Evolutionary conservation across 2,888 invertebrate genomes (phyloP), one percentile per base, ranked within the genome.

Genomic region (Sthenelais limicola): DNA sequence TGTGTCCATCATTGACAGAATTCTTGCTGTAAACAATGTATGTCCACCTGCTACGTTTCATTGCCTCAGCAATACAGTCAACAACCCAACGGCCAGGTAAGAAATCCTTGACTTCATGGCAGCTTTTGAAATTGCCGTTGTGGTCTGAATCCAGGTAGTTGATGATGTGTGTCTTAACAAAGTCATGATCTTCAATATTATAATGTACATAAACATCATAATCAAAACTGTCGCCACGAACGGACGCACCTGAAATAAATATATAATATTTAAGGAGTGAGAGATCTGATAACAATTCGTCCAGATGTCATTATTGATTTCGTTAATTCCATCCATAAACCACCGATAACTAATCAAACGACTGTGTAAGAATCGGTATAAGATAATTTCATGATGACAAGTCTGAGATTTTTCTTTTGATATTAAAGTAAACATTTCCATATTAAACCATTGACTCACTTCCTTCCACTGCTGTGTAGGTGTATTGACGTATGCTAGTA

Each of bases 201-300:
- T 58, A 58, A 21, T 21, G 21, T 5, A 58, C 33, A 18, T 58
- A 58, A 18, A 58, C 35, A n/a, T 58, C 58, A 18, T 58, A 58
- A 12, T 30, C 35, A 21, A n/a, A 58, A 9, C 15, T 3, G 21
- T 58, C 32, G 7, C 35, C 33, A 15, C 35, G 24, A 3, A 21
- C 32, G 15, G 52, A 52, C 15, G n/a, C n/a, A 52, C 28, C 52
- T 52, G 52, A n/a, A n/a, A n/a, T n/a, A n/a, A n/a, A n/a, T n/a
- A n/a, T n/a, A n/a, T n/a, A n/a, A n/a, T n/a, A n/a, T n/a, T n/a
- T n/a, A n/a, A n/a, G n/a, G n/a, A n/a, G n/a, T n/a, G n/a, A n/a
- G n/a, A n/a, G n/a, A n/a, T n/a, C n/a, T n/a, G n/a, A n/a, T n/a
- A n/a, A n/a, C n/a, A n/a, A n/a, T n/a, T n/a, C n/a, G n/a, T n/a